Base-by-base conservation (phyloP, 2,113 vertebrate genomes). In the Ranitomeya variabilis region DNA sequence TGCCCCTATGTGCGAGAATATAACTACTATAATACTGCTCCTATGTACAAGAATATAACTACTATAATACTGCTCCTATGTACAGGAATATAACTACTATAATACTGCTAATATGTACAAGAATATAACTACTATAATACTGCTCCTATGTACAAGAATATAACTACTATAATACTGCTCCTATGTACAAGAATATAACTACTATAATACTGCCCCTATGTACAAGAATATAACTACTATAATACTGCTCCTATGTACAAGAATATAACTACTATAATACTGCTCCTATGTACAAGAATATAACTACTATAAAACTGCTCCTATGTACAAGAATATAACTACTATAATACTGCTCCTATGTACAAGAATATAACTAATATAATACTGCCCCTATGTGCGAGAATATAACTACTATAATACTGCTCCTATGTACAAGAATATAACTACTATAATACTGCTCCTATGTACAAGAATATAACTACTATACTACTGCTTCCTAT, bases 71-170 rank as follows among this genome's bases (percentile, higher is more conserved):
- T 31, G 26, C 26, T 2, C 26, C 26, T 31, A 31, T 31, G 26
- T 31, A 31, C 26, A 31, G 2, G 26, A 74, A 74, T 45, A 74
- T 74, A 74, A 74, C 71, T 74, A 74, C 31, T 74, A 71, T 71
- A 45, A 45, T 74, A 74, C 73, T 74, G 18, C 73, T 7, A 14
- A 26, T 16, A 73, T 73, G 5, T 73, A 73, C 6, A 73, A 37
- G 23, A 73, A 73, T 73, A 73, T 73, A 73, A 73, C 69, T 73
- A 73, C 69, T 73, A 73, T 73, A 73, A 73, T 73, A 73, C 66
- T 73, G 14, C 71, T 9, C 26, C 71, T 18, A 74, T 45, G 3
- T 45, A 74, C 26, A 74, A 45, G 71, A 74, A 74, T 74, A 74
- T 74, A 74, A 18, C 31, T 45, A 74, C 13, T 74, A 74, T 67